A percentile compares a stretch with the other conserved stretches of the same genome.
Conservation (phyloP, 2,113 vertebrate species). For the Oplegnathus fasciatus region DNA sequence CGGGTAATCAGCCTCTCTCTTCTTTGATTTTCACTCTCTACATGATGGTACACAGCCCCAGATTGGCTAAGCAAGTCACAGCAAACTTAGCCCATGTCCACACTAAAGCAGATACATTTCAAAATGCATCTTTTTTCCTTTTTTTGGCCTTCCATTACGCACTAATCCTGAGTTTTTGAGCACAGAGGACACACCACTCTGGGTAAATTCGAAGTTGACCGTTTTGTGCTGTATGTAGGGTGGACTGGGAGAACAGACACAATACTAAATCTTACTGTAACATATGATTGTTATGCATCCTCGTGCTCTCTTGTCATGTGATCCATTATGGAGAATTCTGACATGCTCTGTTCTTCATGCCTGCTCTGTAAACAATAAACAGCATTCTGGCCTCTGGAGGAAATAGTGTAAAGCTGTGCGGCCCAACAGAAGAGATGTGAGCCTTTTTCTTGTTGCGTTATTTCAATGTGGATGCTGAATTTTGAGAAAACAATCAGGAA, state of each 20-base stretch:
- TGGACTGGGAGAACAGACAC: background rate
- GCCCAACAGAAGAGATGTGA: background rate
- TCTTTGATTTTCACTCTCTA: constrained; percentile 26
- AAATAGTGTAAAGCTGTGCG: constrained; percentile 14
- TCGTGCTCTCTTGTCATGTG: constrained; percentile 21
- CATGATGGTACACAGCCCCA: background rate
- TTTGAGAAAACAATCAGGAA: constrained; percentile 24
- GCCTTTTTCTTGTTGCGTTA: constrained; percentile 6
- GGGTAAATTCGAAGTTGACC: background rate
- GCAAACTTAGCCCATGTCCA: background rate
- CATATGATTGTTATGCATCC: background rate
- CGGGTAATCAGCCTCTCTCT: constrained; percentile 11
- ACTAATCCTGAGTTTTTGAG: constrained; percentile 15
- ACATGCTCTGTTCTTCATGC: constrained; percentile 17
- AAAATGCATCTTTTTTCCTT: constrained; percentile 5
- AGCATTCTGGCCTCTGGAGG: background rate
- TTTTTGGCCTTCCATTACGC: background rate
- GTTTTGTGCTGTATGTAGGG: background rate
- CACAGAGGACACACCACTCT: background rate
- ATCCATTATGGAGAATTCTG: constrained; percentile 19
- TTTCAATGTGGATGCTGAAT: background rate
- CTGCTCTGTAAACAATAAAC: constrained; percentile 21
- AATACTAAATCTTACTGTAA: background rate
- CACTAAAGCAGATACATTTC: background rate
- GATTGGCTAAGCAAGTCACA: constrained; percentile 14